phyloP scores from a whole-genome alignment of 1,140 invertebrate genomes.

The Bathynomus jamesi region DNA sequence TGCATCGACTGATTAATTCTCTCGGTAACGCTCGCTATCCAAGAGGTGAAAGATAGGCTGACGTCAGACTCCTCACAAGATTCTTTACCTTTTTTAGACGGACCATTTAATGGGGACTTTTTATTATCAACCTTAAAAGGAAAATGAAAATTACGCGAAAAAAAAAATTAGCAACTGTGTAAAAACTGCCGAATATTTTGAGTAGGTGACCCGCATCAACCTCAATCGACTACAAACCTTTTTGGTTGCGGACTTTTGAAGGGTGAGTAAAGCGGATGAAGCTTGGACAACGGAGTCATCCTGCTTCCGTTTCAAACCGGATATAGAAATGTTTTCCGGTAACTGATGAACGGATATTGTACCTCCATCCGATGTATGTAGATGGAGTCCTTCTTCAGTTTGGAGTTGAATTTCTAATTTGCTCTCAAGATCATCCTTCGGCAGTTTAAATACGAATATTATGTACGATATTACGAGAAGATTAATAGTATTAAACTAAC shows the following conservation, averaged over 20 bases:
- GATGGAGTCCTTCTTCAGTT: conserved; percentile 27
- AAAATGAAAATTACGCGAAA: background rate
- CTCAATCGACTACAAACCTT: too few relatives aligned
- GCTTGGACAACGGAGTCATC: conserved; percentile 28
- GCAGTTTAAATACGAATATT: background rate
- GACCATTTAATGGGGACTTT: background rate
- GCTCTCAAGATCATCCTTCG: conserved; percentile 27
- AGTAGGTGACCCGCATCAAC: too few relatives aligned
- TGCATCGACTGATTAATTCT: conserved; percentile 71
- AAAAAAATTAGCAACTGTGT: too few relatives aligned
- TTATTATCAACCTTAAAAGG: background rate
- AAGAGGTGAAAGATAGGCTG: conserved; percentile 54
- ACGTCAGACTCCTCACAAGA: conserved; percentile 44
- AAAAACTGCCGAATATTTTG: too few relatives aligned
- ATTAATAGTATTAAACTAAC: background rate
- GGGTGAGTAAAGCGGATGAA: conserved; percentile 22
- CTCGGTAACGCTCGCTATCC: conserved; percentile 66
- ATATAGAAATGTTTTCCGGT: conserved; percentile 20
- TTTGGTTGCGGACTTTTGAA: conserved; percentile 15
- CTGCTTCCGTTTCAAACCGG: conserved; percentile 14
- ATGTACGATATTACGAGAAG: background rate
- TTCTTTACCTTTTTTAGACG: conserved; percentile 15
- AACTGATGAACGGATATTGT: conserved; percentile 34
- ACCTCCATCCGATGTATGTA: conserved; percentile 32
- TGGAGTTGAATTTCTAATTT: conserved; percentile 32